Base-by-base conservation (phyloP, 2,113 vertebrate species). In the Tringa solitaria region DNA sequence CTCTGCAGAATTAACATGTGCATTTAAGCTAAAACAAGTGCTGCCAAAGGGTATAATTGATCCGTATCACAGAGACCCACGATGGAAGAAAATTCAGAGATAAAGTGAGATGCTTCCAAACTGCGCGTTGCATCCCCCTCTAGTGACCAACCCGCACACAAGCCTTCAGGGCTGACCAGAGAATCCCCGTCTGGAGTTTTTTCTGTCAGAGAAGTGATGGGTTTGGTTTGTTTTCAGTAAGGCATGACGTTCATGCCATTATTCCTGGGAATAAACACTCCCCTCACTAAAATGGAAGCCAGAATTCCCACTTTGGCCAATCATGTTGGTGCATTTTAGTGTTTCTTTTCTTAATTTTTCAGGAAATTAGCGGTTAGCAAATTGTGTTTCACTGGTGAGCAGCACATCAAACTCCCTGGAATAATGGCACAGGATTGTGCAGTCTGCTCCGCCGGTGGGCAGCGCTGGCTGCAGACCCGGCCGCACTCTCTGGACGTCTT, bases 101-200 rank as follows among this genome's bases (percentile, higher is more conserved):
- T 14, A 9, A 30, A 10, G 45, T 1, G 53, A 13, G 4, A 1
- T 12, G 35, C 18, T 51, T 3, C 9, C 54, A 57, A 68, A 24
- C 6, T 4, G 37, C 15, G 61, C 79, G 0, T 9, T 46, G 84
- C 87, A 67, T 26, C 69, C 35, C 91, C 82, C 61, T 69, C 90
- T 87, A 64, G 87, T 35, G 90, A 41, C 54, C 50, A 2, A 6
- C 7, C 59, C 39, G 65, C 32, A 6, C 4, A 26, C 4, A 8
- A 15, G 18, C 53, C 76, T 6, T 3, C 2, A 9, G 43, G 24
- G 35, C 59, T 22, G 15, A 1, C 30, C 4, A 28, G 26, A 13
- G 16, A 6, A 64, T 19, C 8, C 8, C 23, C 30, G 0, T 2
- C 30, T 3, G 6, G 30, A 28, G 22, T 12, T 0, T 23, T 46